Percentiles rank a stretch among this genome's conserved stretches.
Conservation (phyloP, 1,140 invertebrate species). For the Drosophila nikananu region DNA sequence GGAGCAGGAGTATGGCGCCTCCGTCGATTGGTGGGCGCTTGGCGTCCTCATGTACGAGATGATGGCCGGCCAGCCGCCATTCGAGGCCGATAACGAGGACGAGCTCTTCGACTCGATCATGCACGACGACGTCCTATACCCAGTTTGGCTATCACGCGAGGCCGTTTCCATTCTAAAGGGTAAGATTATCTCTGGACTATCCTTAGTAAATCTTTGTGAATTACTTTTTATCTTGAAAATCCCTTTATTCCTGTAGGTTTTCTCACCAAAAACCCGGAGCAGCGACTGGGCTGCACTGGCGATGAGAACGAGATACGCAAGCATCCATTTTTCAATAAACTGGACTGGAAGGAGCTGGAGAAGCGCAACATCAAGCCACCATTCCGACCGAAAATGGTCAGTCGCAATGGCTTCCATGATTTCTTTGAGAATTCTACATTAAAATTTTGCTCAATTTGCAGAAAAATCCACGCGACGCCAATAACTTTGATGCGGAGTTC, state of each 20-base stretch:
- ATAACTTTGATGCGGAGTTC: slow-evolving; percentile 99
- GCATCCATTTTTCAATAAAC: slow-evolving; percentile 97
- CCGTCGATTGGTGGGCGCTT: slow-evolving; percentile 99
- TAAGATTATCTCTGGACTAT: slow-evolving; percentile 30
- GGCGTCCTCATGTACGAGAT: slow-evolving; percentile 99
- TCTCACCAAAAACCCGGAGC: slow-evolving; percentile 99
- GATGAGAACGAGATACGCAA: slow-evolving; percentile 92
- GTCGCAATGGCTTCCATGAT: slow-evolving; percentile 61
- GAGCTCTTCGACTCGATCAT: slow-evolving; percentile 99
- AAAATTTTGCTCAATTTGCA: slow-evolving; percentile 84
- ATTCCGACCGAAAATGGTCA: slow-evolving; percentile 99
- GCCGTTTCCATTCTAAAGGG: slow-evolving; percentile 99
- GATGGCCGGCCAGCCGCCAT: slow-evolving; percentile 99
- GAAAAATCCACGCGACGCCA: slow-evolving; percentile 98
- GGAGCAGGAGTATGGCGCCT: slow-evolving; percentile 98
- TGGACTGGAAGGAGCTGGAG: slow-evolving; percentile 98
- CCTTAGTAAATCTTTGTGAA: not conserved
- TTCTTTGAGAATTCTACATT: not conserved
- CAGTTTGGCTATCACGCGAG: slow-evolving; percentile 98
- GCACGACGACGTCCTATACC: slow-evolving; percentile 99
- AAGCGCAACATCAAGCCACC: slow-evolving; percentile 96
- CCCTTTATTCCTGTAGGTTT: slow-evolving; percentile 88
- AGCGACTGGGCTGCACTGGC: slow-evolving; percentile 96
- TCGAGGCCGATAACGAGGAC: slow-evolving; percentile 99
- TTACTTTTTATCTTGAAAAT: not conserved